Evolutionary conservation across 2,888 invertebrate genomes (phyloP), one percentile per base, ranked within the genome.

Genomic region (Lobophora halterata): DNA sequence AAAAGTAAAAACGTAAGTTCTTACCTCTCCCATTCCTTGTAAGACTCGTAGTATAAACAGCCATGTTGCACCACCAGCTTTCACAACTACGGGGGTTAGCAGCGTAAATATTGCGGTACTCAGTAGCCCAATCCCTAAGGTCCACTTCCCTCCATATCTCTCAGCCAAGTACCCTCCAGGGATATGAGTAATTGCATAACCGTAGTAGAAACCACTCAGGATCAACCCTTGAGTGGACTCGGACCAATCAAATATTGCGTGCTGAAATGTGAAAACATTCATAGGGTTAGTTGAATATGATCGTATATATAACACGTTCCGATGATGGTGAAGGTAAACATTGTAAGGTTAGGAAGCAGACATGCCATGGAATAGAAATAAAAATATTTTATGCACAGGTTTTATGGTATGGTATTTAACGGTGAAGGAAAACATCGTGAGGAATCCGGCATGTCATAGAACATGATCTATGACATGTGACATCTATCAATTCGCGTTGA

Each of bases 141-240:
- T 91, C 88, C 95, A 93, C 79, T 96, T 96, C 3, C 95, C 96
- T 18, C 97, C 97, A 53, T 94, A 94, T 61, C 89, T 91, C 59
- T 95, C 95, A 0, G 96, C 93, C 41, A 96, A 73, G 58, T 93
- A 89, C 24, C 95, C 96, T 12, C 95, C 96, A 0, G 96, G 96
- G 31, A 96, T 77, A 59, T 96, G 96, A 0, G 95, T 95, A n/a
- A 95, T 71, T 2, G 95, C 91, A 71, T 96, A 96, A 1, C 96
- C 95, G 85, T 94, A 95, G 77, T 94, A 96, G 75, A 96, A 96
- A 0, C 92, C 92, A 26, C 94, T 93, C 1, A 95, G 82, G 30
- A 95, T 93, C 9, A 93, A 66, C 0, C 95, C 95, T 85, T 94
- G 93, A 4, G 91, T 89, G n/a, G 89, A 79, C 63, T 92, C 91